A percentile compares a stretch with the other conserved stretches of the same genome.
Conservation (phyloP, 2,888 invertebrate species). For the Chymomyza fuscimana region DNA sequence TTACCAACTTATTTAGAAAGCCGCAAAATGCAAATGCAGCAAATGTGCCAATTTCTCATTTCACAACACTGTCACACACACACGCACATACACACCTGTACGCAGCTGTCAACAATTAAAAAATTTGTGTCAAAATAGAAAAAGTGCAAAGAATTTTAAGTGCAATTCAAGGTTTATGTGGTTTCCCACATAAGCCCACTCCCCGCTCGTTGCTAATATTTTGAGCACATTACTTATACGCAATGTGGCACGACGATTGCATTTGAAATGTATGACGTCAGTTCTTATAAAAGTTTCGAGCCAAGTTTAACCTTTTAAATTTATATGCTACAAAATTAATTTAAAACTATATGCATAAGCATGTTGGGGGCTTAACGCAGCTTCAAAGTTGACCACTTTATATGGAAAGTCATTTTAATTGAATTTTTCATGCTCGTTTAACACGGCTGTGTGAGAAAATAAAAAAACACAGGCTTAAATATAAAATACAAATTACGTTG, state of each 20-base stretch:
- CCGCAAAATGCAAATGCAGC: conserved; percentile 63
- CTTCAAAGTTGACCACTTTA: too few species aligned
- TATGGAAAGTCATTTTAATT: background rate
- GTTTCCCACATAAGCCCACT: background rate
- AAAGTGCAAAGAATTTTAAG: conserved; percentile 58
- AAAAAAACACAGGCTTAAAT: background rate
- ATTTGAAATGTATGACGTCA: conserved; percentile 1
- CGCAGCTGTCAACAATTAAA: conserved; percentile 51
- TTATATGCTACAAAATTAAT: conserved; percentile 26
- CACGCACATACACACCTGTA: background rate
- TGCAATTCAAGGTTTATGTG: conserved; percentile 61
- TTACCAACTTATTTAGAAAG: conserved; percentile 63
- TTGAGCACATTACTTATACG: conserved; percentile 40
- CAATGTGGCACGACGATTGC: conserved; percentile 46
- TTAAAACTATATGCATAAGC: conserved; percentile 34
- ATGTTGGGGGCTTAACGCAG: background rate
- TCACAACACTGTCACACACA: background rate
- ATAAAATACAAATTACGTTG: background rate
- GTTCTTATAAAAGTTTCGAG: too few species aligned
- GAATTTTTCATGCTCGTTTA: background rate
- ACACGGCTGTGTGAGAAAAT: too few species aligned
- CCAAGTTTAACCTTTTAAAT: too few species aligned
- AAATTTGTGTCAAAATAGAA: conserved; percentile 64
- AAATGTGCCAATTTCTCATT: conserved; percentile 58
- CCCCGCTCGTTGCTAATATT: background rate